Evolutionary conservation across 2,888 invertebrate species (phyloP), one percentile per base, ranked within the genome.

Genomic region (Apamea epomidion): DNA sequence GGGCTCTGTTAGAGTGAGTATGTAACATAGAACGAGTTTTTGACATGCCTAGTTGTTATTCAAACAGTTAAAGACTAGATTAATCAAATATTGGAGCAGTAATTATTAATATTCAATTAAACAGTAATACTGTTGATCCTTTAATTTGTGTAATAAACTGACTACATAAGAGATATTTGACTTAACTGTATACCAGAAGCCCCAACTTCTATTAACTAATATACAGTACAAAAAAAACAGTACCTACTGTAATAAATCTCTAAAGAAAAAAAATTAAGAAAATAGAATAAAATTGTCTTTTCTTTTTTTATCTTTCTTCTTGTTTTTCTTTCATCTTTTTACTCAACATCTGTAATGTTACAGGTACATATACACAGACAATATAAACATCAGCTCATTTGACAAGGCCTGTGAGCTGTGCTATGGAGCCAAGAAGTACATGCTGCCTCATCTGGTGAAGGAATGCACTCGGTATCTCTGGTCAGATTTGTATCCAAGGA

Each of bases 401-500:
- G 99, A 99, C 90, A 98, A 98, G 92, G 99, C 98, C 0, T 99
- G 98, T 93, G 99, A 99, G 91, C 93, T 99, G 60, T 99, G 99
- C 92, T 99, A 99, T 93, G 98, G 98, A 77, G 99, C 98, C 18
- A 99, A 99, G 91, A 99, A 99, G 91, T 99, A 99, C 90, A 98
- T 99, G 98, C 93, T 99, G 78, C 99, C 99, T 0, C 98, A 98
- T 93, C 97, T 99, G 16, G 98, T 99, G 0, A 98, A 98, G 86
- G 98, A 98, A 89, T 99, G 99, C 92, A 99, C 98, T 0, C 97
- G 98, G 84, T 99, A 98, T 91, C 95, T 99, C n/a, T 99, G 98
- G 98, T 98, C 98, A 0, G 98, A 98, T 93, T 94, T 98, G 62
- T 98, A 98, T 81, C 98, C 98, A 0, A 98, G 98, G 91, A 99